phyloP scores from a whole-genome alignment of 2,888 invertebrate genomes.

The Lasioglossum villosulum region DNA sequence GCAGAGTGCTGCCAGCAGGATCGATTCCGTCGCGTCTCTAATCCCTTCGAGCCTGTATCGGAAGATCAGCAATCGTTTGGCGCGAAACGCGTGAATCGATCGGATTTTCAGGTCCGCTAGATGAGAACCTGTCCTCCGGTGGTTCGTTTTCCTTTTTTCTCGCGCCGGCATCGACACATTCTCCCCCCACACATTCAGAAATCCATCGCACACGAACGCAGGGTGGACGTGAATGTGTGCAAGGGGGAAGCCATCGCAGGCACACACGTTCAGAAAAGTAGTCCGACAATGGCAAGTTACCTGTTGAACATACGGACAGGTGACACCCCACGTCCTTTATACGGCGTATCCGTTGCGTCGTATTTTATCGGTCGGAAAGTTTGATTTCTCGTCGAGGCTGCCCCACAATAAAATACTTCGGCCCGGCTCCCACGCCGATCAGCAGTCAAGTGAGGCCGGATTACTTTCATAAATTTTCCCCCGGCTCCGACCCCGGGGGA shows the following conservation, averaged over 20 bases:
- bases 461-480: constrained; percentile 82
- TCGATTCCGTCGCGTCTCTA: constrained; percentile 15
- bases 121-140: constrained; percentile 72
- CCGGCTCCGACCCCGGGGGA: constrained; percentile 3
- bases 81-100: constrained; percentile 66
- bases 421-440: constrained; percentile 83
- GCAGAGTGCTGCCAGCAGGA: background rate
- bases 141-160: constrained; percentile 50
- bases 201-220: constrained; percentile 42
- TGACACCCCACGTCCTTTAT: constrained; percentile 79
- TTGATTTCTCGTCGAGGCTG: constrained; percentile 78
- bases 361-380: constrained; percentile 82
- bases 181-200: constrained; percentile 40
- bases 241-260: constrained; percentile 5
- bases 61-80: constrained; percentile 52
- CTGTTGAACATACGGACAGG: constrained; percentile 83
- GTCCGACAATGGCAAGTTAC: constrained; percentile 80
- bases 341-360: constrained; percentile 77
- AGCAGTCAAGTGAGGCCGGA: constrained; percentile 82
- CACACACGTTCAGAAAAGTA: constrained; percentile 47
- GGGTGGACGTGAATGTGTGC: constrained; percentile 10
- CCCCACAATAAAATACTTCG: constrained; percentile 74
- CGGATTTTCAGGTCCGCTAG: constrained; percentile 73
- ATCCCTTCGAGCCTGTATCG: constrained; percentile 48
- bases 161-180: constrained; percentile 47